A percentile compares a stretch with the other conserved stretches of the same genome.
Conservation (phyloP, 2,888 invertebrate species). For the Heteromurus nitidus region DNA sequence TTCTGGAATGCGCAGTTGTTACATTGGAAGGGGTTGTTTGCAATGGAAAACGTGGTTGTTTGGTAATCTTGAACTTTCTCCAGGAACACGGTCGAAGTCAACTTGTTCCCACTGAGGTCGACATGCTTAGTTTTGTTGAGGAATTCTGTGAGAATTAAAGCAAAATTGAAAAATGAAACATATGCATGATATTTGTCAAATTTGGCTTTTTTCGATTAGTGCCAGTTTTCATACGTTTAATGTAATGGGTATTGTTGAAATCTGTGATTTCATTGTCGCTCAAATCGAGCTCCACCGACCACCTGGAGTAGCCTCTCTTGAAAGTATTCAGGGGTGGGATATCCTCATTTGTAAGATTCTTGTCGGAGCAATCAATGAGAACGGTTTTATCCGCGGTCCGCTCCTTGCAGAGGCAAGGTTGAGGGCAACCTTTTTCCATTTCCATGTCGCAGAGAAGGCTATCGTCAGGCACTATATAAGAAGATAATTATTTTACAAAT, state of each 20-base stretch:
- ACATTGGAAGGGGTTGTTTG: slow-evolving; percentile 69
- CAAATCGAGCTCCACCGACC: slow-evolving; percentile 61
- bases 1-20: slow-evolving; percentile 69
- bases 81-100: slow-evolving; percentile 68
- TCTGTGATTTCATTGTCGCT: slow-evolving; percentile 62
- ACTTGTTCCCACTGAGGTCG: slow-evolving; percentile 66
- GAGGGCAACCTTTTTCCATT: slow-evolving; percentile 58
- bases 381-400: slow-evolving; percentile 67
- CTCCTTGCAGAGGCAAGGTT: slow-evolving; percentile 65
- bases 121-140: slow-evolving; percentile 51
- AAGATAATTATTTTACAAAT: neutral
- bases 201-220: no score
- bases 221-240: slow-evolving; percentile 26
- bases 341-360: slow-evolving; percentile 40
- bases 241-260: slow-evolving; percentile 44
- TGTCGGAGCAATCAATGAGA: slow-evolving; percentile 65
- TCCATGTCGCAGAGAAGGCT: slow-evolving; percentile 57
- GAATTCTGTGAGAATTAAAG: slow-evolving; percentile 51
- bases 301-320: slow-evolving; percentile 19
- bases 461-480: slow-evolving; percentile 21
- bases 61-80: slow-evolving; percentile 59
- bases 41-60: slow-evolving; percentile 60
- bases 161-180: no score
- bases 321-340: slow-evolving; percentile 50
- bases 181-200: no score